These are phyloP conservation scores for Chymomyza caudatula DNA, from an alignment of 2,888 invertebrate species.

Conservation along the genomic window DNA sequence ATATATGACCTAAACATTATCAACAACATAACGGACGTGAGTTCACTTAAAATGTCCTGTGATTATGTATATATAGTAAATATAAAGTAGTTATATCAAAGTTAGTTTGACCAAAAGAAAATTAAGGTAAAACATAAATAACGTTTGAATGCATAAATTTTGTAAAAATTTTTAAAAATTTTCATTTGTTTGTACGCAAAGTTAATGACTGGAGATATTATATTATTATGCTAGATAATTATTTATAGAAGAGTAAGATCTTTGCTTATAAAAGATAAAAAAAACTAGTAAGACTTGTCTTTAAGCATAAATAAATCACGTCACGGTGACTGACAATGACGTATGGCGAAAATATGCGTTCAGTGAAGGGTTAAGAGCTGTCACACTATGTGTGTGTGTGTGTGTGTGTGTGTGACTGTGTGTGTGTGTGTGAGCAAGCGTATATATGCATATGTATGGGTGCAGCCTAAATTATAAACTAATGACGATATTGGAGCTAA, in stretches of 20 bases:
- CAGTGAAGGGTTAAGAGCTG: not conserved
- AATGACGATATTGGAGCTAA: not conserved
- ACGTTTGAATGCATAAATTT: slow-evolving; percentile 58
- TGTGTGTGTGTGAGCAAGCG: slow-evolving; percentile 12
- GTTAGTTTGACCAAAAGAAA: not conserved
- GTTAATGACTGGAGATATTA: slow-evolving; percentile 75
- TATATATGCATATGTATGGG: slow-evolving; percentile 18
- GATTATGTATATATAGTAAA: slow-evolving; percentile 20
- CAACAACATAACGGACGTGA: not conserved
- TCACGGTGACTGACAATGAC: slow-evolving; percentile 38
- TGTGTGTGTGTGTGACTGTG: slow-evolving; percentile 5
- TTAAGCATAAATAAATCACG: slow-evolving; percentile 39
- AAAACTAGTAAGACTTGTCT: slow-evolving; percentile 45
- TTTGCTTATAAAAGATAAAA: slow-evolving; percentile 4
- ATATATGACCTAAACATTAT: not conserved
- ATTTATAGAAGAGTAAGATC: slow-evolving; percentile 31
- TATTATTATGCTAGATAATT: slow-evolving; percentile 45
- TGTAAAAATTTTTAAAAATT: slow-evolving; percentile 51
- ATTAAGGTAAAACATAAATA: not conserved
- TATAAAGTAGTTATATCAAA: slow-evolving; percentile 3
- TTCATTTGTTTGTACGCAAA: slow-evolving; percentile 57
- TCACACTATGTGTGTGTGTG: slow-evolving; percentile 4
- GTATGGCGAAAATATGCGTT: slow-evolving; percentile 24
- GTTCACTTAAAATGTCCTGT: not conserved
- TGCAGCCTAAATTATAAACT: slow-evolving; percentile 35